Evolutionary conservation across 2,113 vertebrate genomes (phyloP), one percentile per base, ranked within the genome.

Genomic region (Halichoeres trimaculatus): DNA sequence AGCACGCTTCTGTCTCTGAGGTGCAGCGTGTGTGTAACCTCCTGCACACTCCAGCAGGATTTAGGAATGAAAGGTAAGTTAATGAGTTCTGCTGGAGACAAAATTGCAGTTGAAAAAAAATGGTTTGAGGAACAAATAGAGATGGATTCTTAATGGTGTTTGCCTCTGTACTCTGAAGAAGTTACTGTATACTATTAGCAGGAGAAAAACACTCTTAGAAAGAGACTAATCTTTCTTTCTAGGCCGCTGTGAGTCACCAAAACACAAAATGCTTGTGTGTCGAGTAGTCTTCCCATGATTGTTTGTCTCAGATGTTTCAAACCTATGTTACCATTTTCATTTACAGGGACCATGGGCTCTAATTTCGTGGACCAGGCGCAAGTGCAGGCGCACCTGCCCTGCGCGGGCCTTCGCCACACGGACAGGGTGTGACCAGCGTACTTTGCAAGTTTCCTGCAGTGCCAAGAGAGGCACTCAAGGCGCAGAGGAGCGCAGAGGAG

Each of bases 61-160:
- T 84, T 82, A 53, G 64, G 81, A 87, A 86, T 85, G 75, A 89
- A 90, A 86, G 79, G 76, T 83, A 83, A 85, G 71, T 75, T 88
- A 85, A 91, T 89, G 88, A 89, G 74, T 78, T 89, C 50, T 75
- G 66, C 76, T 73, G 68, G 36, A 81, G 65, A 89, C 67, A 71
- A 72, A 87, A 80, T 70, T 70, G 57, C 65, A 59, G 57, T 26
- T 67, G 76, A 56, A 78, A 83, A 56, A 80, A 83, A 88, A 78
- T 30, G 51, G 70, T 50, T 61, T 24, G 35, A 64, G 72, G 72
- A 81, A 80, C 81, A 85, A 84, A 84, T 34, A 57, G 75, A 68
- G 79, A 74, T 70, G 12, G 41, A 55, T 77, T 70, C 59, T 76
- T 85, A 81, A 85, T 85, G 60, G 54, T 69, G 41, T 88, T 81